Percentiles rank a stretch among this genome's conserved stretches.
phyloP scores from a whole-genome alignment of 2,113 vertebrate species.

The Amblyornis subalaris region DNA sequence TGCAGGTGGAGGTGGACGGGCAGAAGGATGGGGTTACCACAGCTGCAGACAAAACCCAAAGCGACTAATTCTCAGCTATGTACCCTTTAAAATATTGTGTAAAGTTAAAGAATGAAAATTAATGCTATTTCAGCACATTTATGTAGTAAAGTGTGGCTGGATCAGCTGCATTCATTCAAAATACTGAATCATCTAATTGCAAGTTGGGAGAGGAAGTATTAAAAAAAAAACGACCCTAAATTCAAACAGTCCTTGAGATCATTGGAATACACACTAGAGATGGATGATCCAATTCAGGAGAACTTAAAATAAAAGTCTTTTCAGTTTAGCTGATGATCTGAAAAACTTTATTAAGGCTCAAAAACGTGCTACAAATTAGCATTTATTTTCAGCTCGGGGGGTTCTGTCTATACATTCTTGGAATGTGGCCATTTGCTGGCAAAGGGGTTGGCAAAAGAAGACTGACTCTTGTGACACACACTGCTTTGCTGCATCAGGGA shows the following conservation, averaged over 20 bases:
- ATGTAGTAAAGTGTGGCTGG: not conserved
- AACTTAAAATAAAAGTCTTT: not conserved
- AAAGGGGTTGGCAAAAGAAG: not conserved
- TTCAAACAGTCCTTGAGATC: not conserved
- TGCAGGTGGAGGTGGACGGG: not conserved
- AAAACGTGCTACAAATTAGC: not conserved
- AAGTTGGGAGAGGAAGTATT: not conserved
- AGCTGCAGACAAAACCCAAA: not conserved
- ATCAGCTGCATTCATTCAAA: not conserved
- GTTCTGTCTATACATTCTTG: not conserved
- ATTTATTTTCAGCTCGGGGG: not conserved
- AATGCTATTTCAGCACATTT: not conserved
- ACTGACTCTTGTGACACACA: not conserved
- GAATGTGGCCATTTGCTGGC: not conserved
- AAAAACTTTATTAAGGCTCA: not conserved
- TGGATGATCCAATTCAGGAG: not conserved
- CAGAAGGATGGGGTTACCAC: not conserved
- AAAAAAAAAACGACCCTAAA: not conserved
- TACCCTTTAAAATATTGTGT: not conserved
- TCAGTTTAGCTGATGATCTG: not conserved
- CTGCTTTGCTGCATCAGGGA: not conserved
- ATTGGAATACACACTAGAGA: not conserved
- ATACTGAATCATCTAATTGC: conserved; percentile 39
- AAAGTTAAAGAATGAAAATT: not conserved
- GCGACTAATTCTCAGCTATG: not conserved